Percentiles rank a stretch among this genome's conserved stretches.
These are phyloP conservation scores for Apteryx owenii DNA, from an alignment of 2,113 vertebrate species.

Conservation along the genomic window DNA sequence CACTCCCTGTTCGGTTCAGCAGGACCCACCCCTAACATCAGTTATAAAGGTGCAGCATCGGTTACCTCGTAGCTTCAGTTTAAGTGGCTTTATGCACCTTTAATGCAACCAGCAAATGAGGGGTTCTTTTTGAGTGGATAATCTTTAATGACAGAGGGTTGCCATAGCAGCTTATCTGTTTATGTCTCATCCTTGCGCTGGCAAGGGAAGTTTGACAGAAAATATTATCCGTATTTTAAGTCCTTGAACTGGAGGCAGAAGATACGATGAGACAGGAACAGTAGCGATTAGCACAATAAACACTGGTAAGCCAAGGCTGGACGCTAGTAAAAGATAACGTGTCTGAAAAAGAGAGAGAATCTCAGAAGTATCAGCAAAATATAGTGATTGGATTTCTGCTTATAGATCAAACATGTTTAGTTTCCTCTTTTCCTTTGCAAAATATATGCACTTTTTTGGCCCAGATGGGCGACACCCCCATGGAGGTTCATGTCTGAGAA, in stretches of 20 bases:
- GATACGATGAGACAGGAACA: rapidly evolving
- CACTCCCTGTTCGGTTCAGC: neutral
- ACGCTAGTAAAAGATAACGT: neutral
- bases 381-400: neutral
- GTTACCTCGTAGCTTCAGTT: neutral
- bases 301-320: neutral
- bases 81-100: neutral
- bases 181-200: neutral
- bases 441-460: neutral
- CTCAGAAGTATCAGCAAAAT: rapidly evolving
- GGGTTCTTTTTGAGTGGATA: neutral
- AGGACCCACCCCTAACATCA: rapidly evolving
- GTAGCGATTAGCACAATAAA: rapidly evolving
- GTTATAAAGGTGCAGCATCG: neutral
- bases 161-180: neutral
- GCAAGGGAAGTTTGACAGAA: neutral
- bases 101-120: neutral
- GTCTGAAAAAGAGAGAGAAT: neutral
- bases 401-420: neutral
- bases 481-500: rapidly evolving
- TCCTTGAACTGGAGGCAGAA: rapidly evolving
- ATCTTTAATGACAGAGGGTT: rapidly evolving
- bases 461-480: rapidly evolving
- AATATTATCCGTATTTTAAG: neutral
- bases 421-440: neutral